Evolutionary conservation across 2,888 invertebrate genomes (phyloP).

Genomic region (Pterostichus madidus): DNA sequence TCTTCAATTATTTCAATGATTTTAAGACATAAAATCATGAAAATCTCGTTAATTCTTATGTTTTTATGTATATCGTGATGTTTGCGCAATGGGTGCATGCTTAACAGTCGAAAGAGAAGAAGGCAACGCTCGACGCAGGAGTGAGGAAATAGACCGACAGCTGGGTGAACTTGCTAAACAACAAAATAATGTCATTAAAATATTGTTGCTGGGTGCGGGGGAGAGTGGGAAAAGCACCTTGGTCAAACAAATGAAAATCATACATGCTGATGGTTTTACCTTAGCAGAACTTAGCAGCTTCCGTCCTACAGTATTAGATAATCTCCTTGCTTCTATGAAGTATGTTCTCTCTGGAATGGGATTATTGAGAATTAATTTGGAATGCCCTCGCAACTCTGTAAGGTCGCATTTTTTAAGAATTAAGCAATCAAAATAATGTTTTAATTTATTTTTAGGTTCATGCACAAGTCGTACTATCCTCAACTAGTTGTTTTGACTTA

Average conservation of each 20-base stretch:
- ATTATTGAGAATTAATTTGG: conserved; percentile 81
- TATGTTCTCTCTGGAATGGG: conserved; percentile 85
- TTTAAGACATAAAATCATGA: conserved; percentile 41
- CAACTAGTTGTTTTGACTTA: conserved; percentile 80
- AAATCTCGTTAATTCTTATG: conserved; percentile 30
- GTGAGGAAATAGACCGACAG: conserved; percentile 82
- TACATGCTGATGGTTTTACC: conserved; percentile 84
- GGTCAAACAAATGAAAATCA: conserved; percentile 86
- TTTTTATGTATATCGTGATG: conserved; percentile 71
- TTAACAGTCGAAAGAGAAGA: conserved; percentile 82
- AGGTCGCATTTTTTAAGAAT: conserved; percentile 43
- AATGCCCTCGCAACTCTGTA: conserved; percentile 81
- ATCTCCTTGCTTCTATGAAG: conserved; percentile 84
- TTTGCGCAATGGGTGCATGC: conserved; percentile 81
- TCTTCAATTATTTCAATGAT: conserved; percentile 47
- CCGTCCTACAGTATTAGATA: conserved; percentile 83
- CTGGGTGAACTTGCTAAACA: conserved; percentile 80
- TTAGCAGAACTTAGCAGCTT: conserved; percentile 81
- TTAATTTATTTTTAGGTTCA: conserved; percentile 74
- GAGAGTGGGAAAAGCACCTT: conserved; percentile 85
- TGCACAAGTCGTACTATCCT: conserved; percentile 79
- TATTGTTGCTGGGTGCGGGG: conserved; percentile 82
- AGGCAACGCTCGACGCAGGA: conserved; percentile 80
- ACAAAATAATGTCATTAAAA: conserved; percentile 82
- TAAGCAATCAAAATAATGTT: conserved; percentile 35